Evolutionary conservation across 2,113 vertebrate genomes (phyloP), one percentile per base, ranked within the genome.

Genomic region (Protomyctophum bolini): DNA sequence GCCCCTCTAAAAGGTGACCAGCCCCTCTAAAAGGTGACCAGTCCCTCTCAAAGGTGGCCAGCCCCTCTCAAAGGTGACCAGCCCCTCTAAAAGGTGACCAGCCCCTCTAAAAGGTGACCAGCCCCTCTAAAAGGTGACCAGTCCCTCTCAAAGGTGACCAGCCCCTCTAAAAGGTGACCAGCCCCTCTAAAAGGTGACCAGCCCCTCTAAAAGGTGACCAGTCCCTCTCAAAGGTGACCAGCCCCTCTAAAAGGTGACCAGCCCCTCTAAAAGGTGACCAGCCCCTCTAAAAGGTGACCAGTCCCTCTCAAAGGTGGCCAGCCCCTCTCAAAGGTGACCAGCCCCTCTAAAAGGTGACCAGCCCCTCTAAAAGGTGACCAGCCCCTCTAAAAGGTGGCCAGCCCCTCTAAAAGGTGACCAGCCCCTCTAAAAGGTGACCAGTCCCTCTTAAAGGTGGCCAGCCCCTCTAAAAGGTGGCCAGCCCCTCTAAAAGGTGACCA

Each of bases 51-150:
- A 21, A 21, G 21, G 21, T 21, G 21, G 21, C 21, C 21, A 21
- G 21, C 21, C 21, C 21, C 21, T 21, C 21, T 21, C 21, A 21
- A 21, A 21, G 51, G 66, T 10, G 58, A 49, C 76, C 41, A n/a
- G 49, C n/a, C 28, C 58, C 48, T 64, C 65, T 15, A 12, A 59
- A 41, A 12, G 56, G 8, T 14, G 15, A 5, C 21, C 59, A 70
- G 8, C 48, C 33, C 52, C 58, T 14, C 63, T 33, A 58, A 70
- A 64, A 79, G 67, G 21, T 21, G 21, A 21, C 21, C 21, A 21
- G 21, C 21, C 21, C 21, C 21, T 21, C 21, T 21, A 1, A 21
- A 21, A 21, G 21, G 21, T 21, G 21, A 2, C 21, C 21, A 21
- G 21, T 2, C 21, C 2, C 21, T 21, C 21, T 21, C 21, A 21